Base-by-base conservation (phyloP, 2,888 invertebrate genomes). In the Watsonalla binaria region DNA sequence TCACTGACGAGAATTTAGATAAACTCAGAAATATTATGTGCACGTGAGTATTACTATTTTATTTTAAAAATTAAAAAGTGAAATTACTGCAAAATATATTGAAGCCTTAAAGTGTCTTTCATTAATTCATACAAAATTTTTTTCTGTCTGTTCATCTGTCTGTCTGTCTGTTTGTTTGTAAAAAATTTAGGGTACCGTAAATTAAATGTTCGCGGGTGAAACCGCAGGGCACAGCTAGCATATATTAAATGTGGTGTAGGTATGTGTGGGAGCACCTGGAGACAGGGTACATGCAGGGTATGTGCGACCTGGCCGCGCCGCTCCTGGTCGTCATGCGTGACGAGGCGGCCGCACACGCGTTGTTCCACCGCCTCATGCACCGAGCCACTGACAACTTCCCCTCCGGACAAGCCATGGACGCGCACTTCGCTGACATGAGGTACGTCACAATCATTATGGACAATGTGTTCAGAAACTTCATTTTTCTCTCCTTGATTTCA, bases 231-330 rank as follows among this genome's bases (percentile, higher is more conserved):
- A 24, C 24, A 24, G 24, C 24, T 24, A 24, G 24, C 15, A 11
- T 34, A 48, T 13, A 48, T n/a, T 45, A 35, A 5, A 13, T 13
- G 39, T 51, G 7, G 46, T 51, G 11, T 70, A 97, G 97, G n/a
- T 98, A 97, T 83, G 98, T 99, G 4, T 98, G 98, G 97, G 96
- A 98, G 77, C 96, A 98, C 79, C 86, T 99, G 64, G 97, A 98
- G 51, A 93, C 95, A 45, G 98, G 98, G 9, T 99, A 99, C 88
- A 97, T 98, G 93, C 98, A 98, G 84, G 98, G 98, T 69, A 99
- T 98, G 98, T 98, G 98, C 82, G 98, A 98, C 86, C 91, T 99
- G 57, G 97, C 96, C 0, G 98, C 98, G 0, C 98, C 98, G 0
- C 89, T 99, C 1, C 92, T 99, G 15, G 98, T 98, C 13, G 95